Base-by-base conservation (phyloP, 2,113 vertebrate species). In the Oncorhynchus kisutch region DNA sequence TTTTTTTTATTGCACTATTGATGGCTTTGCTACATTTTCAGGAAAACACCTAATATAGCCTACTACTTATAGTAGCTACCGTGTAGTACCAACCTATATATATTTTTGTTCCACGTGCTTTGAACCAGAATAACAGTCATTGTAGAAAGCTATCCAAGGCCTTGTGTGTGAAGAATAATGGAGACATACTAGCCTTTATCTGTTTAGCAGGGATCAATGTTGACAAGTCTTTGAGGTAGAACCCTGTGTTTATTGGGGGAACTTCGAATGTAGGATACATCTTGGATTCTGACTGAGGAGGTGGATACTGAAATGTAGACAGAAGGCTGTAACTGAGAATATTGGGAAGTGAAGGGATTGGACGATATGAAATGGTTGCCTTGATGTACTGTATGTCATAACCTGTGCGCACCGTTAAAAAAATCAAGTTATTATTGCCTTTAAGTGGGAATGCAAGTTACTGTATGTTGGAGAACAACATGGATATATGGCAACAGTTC, bases 401-500 rank as follows among this genome's bases (percentile, higher is more conserved):
- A 65, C 7, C 59, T n/a, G n/a, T 8, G 9, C 3, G 1, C 16
- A 45, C 45, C 31, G 16, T 27, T 71, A 67, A 3, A 71, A 3
- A 34, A 39, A 49, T 70, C 29, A 81, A 84, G 73, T 84, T 29
- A 67, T 7, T 68, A 9, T 20, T 31, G 66, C 16, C 25, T 29
- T 16, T 34, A 62, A 24, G 59, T 14, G 39, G 29, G 29, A 67
- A 31, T 67, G 3, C 22, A 66, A 66, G 9, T 11, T 24, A 45
- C 2, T 45, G 9, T 45, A 24, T 24, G 20, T 64, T n/a, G 64
- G 18, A 13, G 22, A 45, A 27, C 27, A 16, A 12, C 13, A 14
- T 27, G 22, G 11, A 66, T 27, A 66, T 14, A 14, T 14, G 64
- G 1, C 24, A 66, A 5, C 13, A n/a, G 3, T 29, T 31, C 27